Conservation (phyloP, 1,140 invertebrate species). For the Zelostemma sp. region DNA sequence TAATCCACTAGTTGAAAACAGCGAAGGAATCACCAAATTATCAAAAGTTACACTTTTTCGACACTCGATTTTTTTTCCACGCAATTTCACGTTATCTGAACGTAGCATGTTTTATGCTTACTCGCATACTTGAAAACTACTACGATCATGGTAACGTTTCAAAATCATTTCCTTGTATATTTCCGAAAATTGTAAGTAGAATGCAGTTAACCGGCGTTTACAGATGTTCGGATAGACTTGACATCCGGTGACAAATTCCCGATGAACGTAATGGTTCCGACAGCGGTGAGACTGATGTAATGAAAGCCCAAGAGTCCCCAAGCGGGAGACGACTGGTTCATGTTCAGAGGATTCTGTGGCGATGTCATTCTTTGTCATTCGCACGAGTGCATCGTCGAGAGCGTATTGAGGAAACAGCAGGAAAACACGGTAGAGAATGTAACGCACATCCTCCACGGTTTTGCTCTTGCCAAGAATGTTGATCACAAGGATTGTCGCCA, state of each 20-base stretch:
- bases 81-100: no score
- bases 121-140: no score
- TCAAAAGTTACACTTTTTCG: no score
- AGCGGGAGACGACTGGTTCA: conserved; percentile 73
- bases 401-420: conserved; percentile 76
- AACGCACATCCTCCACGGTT: conserved; percentile 70
- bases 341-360: conserved; percentile 71
- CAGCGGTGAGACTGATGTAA: conserved; percentile 66
- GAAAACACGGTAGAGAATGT: conserved; percentile 73
- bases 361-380: conserved; percentile 77
- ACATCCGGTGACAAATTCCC: conserved; percentile 75
- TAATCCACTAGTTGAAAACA: no score
- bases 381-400: conserved; percentile 74
- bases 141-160: no score
- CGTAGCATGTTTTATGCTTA: no score
- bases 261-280: conserved; percentile 68
- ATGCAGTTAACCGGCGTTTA: conserved; percentile 59
- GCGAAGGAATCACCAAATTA: no score
- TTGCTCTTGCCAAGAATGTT: conserved; percentile 75
- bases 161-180: no score
- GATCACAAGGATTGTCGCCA: conserved; percentile 74
- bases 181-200: no score
- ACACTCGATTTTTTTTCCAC: no score
- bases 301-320: conserved; percentile 72
- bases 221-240: conserved; percentile 59